Percentiles rank a stretch among this genome's conserved stretches.
Evolutionary conservation across 1,140 invertebrate species (phyloP).

Genomic region (Tetragnatha versicolor): DNA sequence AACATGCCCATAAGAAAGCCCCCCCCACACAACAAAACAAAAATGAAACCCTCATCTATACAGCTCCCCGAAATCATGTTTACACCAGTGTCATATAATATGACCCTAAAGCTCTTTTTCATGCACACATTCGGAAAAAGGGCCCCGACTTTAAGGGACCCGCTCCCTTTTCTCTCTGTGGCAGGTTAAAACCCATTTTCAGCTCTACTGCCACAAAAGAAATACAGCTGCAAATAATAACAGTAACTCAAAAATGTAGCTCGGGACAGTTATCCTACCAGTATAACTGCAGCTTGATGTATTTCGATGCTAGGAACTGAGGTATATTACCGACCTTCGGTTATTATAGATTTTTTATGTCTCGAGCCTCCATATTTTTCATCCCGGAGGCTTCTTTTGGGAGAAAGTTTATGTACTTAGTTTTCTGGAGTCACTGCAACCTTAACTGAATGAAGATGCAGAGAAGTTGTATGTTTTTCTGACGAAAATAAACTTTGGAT

Average conservation of each 20-base stretch:
- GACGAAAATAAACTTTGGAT: background rate
- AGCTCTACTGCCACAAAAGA: slow-evolving; percentile 32
- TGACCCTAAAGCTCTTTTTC: slow-evolving; percentile 16
- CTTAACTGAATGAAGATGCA: background rate
- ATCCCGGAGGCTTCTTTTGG: slow-evolving; percentile 1
- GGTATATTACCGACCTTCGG: slow-evolving; percentile 9
- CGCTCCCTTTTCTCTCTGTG: background rate
- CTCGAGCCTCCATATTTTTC: slow-evolving; percentile 9
- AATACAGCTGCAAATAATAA: slow-evolving; percentile 42
- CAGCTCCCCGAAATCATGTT: background rate
- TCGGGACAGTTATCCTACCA: slow-evolving; percentile 33
- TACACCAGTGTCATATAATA: slow-evolving; percentile 3
- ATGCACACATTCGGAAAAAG: slow-evolving; percentile 17
- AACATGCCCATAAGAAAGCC: background rate
- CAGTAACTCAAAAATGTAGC: slow-evolving; percentile 44
- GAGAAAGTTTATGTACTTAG: background rate
- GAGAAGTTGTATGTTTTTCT: background rate
- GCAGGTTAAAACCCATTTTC: slow-evolving; percentile 39
- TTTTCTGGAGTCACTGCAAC: background rate
- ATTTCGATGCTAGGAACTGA: slow-evolving; percentile 21
- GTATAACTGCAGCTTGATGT: slow-evolving; percentile 39
- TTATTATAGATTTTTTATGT: slow-evolving; percentile 36
- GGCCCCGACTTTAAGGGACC: slow-evolving; percentile 18
- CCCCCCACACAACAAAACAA: background rate
- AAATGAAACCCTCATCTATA: background rate